Percentiles rank a stretch among this genome's conserved stretches.
Evolutionary conservation across 92 coral and sea anemone species (phyloP).

Genomic region (Phymanthus crucifer): DNA sequence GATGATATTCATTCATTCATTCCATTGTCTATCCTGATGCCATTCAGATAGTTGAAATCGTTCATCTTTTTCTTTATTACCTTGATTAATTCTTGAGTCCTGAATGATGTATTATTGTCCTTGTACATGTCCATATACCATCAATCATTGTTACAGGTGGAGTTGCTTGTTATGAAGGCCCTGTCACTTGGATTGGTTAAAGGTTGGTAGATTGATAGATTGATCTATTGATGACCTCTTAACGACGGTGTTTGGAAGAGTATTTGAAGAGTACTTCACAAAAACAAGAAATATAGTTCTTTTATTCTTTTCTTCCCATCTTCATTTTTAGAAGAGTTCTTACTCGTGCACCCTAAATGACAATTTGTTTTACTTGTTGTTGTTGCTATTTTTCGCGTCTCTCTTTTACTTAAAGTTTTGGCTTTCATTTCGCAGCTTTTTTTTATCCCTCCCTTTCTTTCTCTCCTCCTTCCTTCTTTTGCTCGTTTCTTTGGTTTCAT

Average conservation of each 20-base stretch:
- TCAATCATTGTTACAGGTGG: slow-evolving; percentile 58
- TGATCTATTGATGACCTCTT: background rate
- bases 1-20: no score
- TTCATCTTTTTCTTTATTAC: no score
- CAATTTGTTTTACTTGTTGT: no score
- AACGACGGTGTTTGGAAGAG: background rate
- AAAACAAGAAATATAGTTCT: background rate
- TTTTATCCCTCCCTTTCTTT: background rate
- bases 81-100: background rate
- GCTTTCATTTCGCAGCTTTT: no score
- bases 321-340: background rate
- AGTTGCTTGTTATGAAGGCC: slow-evolving; percentile 96
- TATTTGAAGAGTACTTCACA: background rate
- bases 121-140: background rate
- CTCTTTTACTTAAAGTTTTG: no score
- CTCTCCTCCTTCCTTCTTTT: background rate
- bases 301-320: background rate
- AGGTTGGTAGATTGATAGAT: slow-evolving; percentile 54
- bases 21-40: no score
- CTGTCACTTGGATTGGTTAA: slow-evolving; percentile 94
- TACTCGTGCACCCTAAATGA: background rate
- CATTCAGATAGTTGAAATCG: no score
- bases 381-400: no score
- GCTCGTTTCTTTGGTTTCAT: background rate
- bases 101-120: background rate